Conservation (phyloP, 37 sponge, comb jelly and placozoan species). For the Amphimedon queenslandica region DNA sequence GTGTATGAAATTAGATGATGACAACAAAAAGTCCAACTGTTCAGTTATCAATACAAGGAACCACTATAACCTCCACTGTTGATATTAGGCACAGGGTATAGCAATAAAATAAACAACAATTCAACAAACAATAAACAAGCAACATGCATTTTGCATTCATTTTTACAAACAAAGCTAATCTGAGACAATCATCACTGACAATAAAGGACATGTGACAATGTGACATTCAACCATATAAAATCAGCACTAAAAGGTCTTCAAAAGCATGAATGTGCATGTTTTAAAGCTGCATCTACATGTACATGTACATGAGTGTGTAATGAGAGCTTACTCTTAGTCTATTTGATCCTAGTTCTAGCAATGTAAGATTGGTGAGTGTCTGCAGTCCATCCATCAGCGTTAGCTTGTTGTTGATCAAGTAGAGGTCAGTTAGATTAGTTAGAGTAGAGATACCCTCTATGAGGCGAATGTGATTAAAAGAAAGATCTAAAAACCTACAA, state of each 20-base stretch:
- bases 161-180: no score
- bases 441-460: constrained; percentile 56
- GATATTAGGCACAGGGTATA: no score
- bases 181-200: no score
- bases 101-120: no score
- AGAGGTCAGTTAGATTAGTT: constrained; percentile 60
- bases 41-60: no score
- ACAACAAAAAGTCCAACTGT: no score
- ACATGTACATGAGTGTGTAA: neutral
- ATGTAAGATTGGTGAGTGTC: constrained; percentile 55
- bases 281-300: neutral
- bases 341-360: constrained; percentile 87
- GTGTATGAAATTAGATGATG: no score
- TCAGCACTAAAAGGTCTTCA: neutral
- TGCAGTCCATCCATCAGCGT: constrained; percentile 53
- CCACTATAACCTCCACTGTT: no score
- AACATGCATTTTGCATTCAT: no score
- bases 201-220: neutral
- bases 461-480: constrained; percentile 74
- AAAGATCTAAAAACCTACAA: constrained; percentile 76
- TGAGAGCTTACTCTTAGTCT: constrained; percentile 63
- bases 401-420: constrained; percentile 87
- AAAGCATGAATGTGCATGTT: neutral
- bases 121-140: no score
- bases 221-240: neutral